A percentile compares a stretch with the other conserved stretches of the same genome.
Evolutionary conservation across 2,797 vertebrate species (phyloP).

Genomic region (Aratinga solstitialis): DNA sequence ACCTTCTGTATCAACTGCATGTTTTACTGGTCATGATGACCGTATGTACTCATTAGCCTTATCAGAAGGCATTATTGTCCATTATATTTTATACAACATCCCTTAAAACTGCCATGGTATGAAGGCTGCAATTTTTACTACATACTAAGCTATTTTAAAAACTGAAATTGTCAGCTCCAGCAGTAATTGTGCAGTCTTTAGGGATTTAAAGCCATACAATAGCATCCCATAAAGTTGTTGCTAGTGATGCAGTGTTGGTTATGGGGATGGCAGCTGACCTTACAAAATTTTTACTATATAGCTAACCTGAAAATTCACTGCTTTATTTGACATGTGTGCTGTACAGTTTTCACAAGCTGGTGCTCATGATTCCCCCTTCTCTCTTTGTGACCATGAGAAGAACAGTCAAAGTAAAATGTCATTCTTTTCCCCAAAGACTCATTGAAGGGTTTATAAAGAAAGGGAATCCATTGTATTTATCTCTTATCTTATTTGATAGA

Average conservation of each 20-base stretch:
- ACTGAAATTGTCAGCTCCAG: not conserved
- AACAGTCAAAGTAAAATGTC: constrained; percentile 9
- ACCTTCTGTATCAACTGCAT: not conserved
- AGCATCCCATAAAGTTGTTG: not conserved
- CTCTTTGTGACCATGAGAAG: not conserved
- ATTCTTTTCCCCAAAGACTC: constrained; percentile 11
- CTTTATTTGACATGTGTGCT: not conserved
- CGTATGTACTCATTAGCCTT: not conserved
- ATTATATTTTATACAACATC: not conserved
- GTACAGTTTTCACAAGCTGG: not conserved
- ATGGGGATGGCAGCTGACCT: not conserved
- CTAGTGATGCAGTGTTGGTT: not conserved
- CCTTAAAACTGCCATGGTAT: not conserved
- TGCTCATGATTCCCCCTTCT: not conserved
- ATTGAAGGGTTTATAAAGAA: constrained; percentile 29
- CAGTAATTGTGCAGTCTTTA: not conserved
- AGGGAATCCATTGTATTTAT: not conserved
- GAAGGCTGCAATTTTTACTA: not conserved
- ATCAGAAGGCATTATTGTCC: not conserved
- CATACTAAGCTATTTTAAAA: not conserved
- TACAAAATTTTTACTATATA: not conserved
- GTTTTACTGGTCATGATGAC: not conserved
- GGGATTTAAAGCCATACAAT: not conserved
- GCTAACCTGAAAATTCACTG: not conserved
- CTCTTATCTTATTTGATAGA: constrained; percentile 49